Evolutionary conservation across 2,113 vertebrate genomes (phyloP).

Genomic region (Dicentrarchus labrax): DNA sequence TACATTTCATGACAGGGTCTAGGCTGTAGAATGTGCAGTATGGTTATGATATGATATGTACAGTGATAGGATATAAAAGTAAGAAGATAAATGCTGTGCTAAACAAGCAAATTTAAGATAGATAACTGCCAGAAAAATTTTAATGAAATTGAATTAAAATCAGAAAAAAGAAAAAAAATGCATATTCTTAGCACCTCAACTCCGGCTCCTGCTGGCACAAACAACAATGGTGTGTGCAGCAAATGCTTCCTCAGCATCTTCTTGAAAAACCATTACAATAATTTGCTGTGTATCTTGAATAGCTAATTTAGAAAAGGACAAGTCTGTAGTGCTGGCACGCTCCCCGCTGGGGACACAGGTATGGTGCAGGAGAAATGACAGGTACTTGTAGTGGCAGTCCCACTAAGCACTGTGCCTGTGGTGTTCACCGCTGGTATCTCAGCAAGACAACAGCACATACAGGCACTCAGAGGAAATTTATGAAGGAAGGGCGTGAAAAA

Average conservation of each 20-base stretch:
- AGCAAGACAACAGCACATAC: slow-evolving; percentile 27
- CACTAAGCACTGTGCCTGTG: slow-evolving; percentile 24
- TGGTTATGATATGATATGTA: background rate
- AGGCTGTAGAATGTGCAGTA: slow-evolving; percentile 26
- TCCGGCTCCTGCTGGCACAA: slow-evolving; percentile 8
- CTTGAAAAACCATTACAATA: slow-evolving; percentile 42
- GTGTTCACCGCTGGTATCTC: slow-evolving; percentile 29
- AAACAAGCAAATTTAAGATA: slow-evolving; percentile 5
- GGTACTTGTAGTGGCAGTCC: slow-evolving; percentile 21
- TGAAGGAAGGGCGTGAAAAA: slow-evolving; percentile 21
- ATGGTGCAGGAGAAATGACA: slow-evolving; percentile 32
- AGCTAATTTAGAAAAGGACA: slow-evolving; percentile 34
- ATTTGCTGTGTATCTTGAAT: slow-evolving; percentile 44
- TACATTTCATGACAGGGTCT: slow-evolving; percentile 59
- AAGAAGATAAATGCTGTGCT: background rate
- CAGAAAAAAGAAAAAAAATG: background rate
- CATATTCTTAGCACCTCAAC: background rate
- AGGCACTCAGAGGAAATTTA: slow-evolving; percentile 29
- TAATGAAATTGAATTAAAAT: background rate
- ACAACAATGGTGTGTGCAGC: slow-evolving; percentile 14
- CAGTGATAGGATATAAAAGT: background rate
- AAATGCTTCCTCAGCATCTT: slow-evolving; percentile 58
- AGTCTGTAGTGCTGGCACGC: slow-evolving; percentile 5
- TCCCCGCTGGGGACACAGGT: slow-evolving; percentile 43
- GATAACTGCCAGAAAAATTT: background rate